A percentile compares a stretch with the other conserved stretches of the same genome.
Evolutionary conservation across 2,888 invertebrate species (phyloP).

Genomic region (Aspidiotus rigidus): DNA sequence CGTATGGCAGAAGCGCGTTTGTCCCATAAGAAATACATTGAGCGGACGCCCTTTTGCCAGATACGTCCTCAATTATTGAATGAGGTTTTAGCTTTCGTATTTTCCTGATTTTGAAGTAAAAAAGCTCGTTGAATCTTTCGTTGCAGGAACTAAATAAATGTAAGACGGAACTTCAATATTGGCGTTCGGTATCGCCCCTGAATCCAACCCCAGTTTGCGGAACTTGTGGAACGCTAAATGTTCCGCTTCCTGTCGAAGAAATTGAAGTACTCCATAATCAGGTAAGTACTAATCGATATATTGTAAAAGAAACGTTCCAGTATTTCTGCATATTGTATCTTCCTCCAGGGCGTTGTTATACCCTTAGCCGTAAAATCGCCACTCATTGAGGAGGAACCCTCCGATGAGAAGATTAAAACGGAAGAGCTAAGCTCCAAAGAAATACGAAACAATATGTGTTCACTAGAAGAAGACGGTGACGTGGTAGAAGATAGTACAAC

Average conservation of each 20-base stretch:
- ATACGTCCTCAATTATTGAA: too few species aligned
- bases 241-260: constrained; percentile 51
- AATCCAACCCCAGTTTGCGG: constrained; percentile 55
- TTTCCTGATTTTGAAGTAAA: too few species aligned
- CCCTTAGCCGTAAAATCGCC: constrained; percentile 21
- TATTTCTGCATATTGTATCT: not conserved
- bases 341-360: constrained; percentile 24
- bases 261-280: constrained; percentile 54
- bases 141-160: constrained; percentile 77
- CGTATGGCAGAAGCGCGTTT: too few species aligned
- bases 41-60: too few species aligned
- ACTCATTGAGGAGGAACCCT: not conserved
- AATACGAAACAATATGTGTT: constrained; percentile 12
- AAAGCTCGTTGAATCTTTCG: too few species aligned
- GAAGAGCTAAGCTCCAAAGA: constrained; percentile 11
- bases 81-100: too few species aligned
- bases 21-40: too few species aligned
- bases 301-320: not conserved
- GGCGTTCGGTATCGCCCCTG: constrained; percentile 80
- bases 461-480: not conserved
- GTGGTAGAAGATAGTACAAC: not conserved
- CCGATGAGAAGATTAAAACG: not conserved
- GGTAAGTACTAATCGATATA: constrained; percentile 40
- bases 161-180: constrained; percentile 82
- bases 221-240: constrained; percentile 56